phyloP scores from a whole-genome alignment of 2,797 vertebrate species.

The Pyrocephalus nanus region DNA sequence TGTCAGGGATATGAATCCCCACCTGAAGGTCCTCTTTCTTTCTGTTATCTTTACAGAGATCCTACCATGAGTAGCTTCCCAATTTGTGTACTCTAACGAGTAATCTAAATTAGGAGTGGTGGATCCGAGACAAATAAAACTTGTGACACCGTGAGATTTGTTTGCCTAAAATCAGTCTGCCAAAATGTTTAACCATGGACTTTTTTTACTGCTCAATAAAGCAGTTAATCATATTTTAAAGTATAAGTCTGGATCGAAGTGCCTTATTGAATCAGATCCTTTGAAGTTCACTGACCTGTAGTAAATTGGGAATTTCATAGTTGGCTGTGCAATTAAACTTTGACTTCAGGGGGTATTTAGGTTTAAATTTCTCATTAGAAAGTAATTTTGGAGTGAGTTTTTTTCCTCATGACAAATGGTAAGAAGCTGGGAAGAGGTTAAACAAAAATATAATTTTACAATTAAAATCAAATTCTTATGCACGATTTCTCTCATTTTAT shows the following conservation, averaged over 20 bases:
- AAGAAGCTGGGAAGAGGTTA: neutral
- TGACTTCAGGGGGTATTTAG: neutral
- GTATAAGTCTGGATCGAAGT: neutral
- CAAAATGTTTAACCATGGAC: neutral
- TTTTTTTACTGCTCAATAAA: constrained; percentile 10
- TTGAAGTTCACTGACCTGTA: constrained; percentile 21
- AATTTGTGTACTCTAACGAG: neutral
- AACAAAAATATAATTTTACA: neutral
- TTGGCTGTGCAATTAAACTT: constrained; percentile 21
- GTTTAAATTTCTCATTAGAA: constrained; percentile 26
- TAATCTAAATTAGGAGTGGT: neutral
- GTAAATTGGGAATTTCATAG: constrained; percentile 13
- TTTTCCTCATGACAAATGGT: neutral
- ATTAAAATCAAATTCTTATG: neutral
- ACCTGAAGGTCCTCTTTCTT: neutral
- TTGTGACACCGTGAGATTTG: neutral
- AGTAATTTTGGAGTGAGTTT: neutral
- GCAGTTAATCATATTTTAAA: constrained; percentile 15
- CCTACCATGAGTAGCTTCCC: neutral
- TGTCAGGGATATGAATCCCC: neutral
- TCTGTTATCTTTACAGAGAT: neutral
- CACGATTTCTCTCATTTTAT: neutral
- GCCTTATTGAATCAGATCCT: neutral
- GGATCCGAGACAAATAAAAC: neutral
- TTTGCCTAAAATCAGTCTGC: neutral